Evolutionary conservation across 2,888 invertebrate genomes (phyloP), one percentile per base, ranked within the genome.

Genomic region (Steromphala cineraria): DNA sequence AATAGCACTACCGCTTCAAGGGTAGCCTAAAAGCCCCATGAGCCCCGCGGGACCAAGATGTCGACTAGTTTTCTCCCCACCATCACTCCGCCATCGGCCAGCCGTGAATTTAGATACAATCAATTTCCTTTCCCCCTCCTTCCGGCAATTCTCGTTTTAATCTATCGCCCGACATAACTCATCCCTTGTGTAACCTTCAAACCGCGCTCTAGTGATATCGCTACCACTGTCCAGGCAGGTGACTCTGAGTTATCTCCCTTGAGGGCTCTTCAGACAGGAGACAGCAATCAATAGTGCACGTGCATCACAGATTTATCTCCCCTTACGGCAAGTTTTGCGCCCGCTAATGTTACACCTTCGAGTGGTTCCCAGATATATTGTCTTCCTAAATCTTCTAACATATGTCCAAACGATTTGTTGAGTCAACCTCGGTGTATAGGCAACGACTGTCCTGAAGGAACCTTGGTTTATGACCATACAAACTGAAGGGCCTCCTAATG

Each of bases 51-150:
- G 46, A 46, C 46, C 46, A 46, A 46, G 62, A 28, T 62, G 62
- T 62, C 62, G 62, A 28, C 62, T 62, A 24, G 13, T 21, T 28
- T 62, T 62, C 24, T 28, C 24, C 13, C 4, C 28, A 28, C 62
- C 28, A 62, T 62, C 62, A 62, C 62, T 62, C 62, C 21, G 62
- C 28, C 28, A 28, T 62, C 62, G 62, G 28, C 62, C 62, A 62
- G 62, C 62, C 62, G 62, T 62, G 62, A 62, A 62, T 62, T 62
- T 62, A 28, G 62, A 62, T 62, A 62, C 62, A 62, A 62, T 62
- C 62, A 62, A 62, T 62, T 62, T 62, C 62, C 62, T 62, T 62
- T 62, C 28, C 62, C 10, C n/a, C 62, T 62, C 24, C 62, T 62
- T 21, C 28, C 62, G 62, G 62, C 28, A 28, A 62, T 24, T 24